Evolutionary conservation across 2,113 vertebrate species (phyloP).

Genomic region (Loxodonta africana): DNA sequence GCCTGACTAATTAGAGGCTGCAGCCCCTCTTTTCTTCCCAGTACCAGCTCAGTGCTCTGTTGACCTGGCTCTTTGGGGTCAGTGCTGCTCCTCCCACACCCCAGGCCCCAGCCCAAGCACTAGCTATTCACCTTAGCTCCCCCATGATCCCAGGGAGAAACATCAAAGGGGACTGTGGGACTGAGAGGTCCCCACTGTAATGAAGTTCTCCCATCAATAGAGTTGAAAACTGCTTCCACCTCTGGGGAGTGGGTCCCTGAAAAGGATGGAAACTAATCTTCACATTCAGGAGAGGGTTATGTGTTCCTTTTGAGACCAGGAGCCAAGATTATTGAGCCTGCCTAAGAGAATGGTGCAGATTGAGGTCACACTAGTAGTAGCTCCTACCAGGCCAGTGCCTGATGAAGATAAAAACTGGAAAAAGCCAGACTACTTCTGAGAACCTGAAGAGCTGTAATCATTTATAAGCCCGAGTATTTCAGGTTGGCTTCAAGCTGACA

Average conservation of each 20-base stretch:
- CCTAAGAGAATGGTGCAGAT: neutral
- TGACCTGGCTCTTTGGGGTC: neutral
- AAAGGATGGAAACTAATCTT: neutral
- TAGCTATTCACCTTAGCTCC: neutral
- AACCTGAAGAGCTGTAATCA: neutral
- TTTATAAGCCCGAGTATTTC: neutral
- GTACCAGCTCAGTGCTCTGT: neutral
- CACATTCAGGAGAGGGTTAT: neutral
- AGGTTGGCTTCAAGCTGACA: neutral
- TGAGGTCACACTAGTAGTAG: neutral
- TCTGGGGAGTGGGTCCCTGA: neutral
- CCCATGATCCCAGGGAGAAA: neutral
- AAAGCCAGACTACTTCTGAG: neutral
- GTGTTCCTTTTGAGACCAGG: neutral
- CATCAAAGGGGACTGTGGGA: neutral
- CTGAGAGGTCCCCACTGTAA: neutral
- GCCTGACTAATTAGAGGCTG: neutral
- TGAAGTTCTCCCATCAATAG: neutral
- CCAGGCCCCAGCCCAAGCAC: neutral
- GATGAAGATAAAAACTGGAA: neutral
- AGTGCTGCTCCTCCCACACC: neutral
- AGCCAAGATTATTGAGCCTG: neutral
- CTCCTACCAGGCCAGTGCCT: neutral
- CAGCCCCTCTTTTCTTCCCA: neutral
- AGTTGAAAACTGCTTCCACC: neutral